Base-by-base conservation (phyloP, 2,888 invertebrate species). In the Cinara cedri region DNA sequence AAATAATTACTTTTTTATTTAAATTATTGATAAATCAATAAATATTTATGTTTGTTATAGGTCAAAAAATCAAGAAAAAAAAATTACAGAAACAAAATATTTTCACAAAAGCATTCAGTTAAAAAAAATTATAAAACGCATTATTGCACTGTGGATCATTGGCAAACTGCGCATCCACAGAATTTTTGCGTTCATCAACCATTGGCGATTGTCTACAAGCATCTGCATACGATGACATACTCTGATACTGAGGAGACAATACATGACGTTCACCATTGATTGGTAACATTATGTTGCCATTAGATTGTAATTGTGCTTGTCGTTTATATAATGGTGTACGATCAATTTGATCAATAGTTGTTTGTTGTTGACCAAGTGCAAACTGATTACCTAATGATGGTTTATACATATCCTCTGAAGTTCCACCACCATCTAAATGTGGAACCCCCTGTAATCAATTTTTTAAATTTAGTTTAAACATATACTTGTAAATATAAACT, bases 201-300 rank as follows among this genome's bases (percentile, higher is more conserved):
- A 78, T 70, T 68, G 78, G 78, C 13, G 78, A 78, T 24, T 78
- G 78, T 70, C 78, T 78, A 51, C 78, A 78, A 1, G 78, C 78
- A 70, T 78, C 78, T 60, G 78, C 68, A 60, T 78, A 78, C 19
- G 78, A 57, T 1, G 68, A 68, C 78, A 78, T 70, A 70, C 78
- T 34, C 10, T 78, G 78, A 34, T 66, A 76, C 21, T 76, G 76
- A 46, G 76, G 66, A n/a, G 78, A 68, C 42, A 70, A 78, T 51
- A 57, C 34, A 60, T 78, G 78, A 42, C 68, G 78, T 62, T 78
- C 78, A 21, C 78, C 78, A 42, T 78, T 70, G 8, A 68, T 42
- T 51, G 78, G 78, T 68, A 78, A 70, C 49, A 78, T 57, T 26
- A 78, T 68, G 24, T 34, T 78, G 8, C 78, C 78, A 51, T 70